phyloP scores from a whole-genome alignment of 2,888 invertebrate species.

The Meiosimyza platycephala region DNA sequence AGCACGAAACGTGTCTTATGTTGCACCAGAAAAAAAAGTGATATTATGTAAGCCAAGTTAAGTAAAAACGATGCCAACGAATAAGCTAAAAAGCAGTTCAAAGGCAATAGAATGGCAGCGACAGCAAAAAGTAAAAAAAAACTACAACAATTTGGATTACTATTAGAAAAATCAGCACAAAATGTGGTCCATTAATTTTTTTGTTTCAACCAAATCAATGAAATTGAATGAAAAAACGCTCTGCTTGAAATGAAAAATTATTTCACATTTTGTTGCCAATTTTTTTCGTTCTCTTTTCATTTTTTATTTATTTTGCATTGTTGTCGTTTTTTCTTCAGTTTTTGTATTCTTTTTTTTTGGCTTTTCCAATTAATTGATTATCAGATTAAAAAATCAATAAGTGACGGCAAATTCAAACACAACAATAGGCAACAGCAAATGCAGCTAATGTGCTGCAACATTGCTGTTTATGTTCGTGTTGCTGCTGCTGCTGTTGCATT shows the following conservation, averaged over 20 bases:
- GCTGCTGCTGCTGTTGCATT: background rate
- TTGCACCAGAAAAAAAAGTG: constrained; percentile 2
- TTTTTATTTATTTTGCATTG: background rate
- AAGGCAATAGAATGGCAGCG: background rate
- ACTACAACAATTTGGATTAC: background rate
- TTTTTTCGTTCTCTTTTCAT: background rate
- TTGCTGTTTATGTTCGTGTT: background rate
- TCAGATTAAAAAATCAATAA: constrained; percentile 19
- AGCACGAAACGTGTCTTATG: background rate
- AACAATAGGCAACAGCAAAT: background rate
- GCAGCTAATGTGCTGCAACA: background rate
- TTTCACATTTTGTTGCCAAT: constrained; percentile 4
- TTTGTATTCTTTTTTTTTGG: background rate
- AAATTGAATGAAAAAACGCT: background rate
- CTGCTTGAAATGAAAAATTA: background rate
- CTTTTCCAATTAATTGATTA: constrained; percentile 18
- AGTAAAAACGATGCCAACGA: background rate
- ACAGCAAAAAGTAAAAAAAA: background rate
- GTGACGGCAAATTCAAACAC: background rate
- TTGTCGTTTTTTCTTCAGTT: constrained; percentile 3
- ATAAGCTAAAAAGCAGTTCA: background rate
- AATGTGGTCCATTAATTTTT: constrained; percentile 20
- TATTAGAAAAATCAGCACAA: background rate
- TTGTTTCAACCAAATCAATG: constrained; percentile 1
- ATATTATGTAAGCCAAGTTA: constrained; percentile 17